These are phyloP conservation scores for Dolichomitus sp. DNA, from an alignment of 2,888 invertebrate species.

Conservation along the genomic window DNA sequence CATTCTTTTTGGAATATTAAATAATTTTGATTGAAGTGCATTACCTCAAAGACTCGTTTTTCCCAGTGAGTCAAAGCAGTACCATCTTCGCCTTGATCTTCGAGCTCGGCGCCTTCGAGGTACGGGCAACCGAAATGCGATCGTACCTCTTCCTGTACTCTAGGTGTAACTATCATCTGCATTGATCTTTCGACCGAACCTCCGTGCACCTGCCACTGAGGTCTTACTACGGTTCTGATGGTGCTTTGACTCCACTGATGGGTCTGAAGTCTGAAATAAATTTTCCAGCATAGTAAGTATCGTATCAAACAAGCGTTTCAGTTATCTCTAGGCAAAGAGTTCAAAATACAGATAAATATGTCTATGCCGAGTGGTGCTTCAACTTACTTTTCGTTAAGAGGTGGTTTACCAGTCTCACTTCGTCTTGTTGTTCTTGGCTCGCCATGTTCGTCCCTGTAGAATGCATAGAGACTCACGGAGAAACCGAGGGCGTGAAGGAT, in stretches of 20 bases:
- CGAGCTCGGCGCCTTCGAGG: slow-evolving; percentile 98
- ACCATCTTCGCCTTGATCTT: slow-evolving; percentile 99
- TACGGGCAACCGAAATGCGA: slow-evolving; percentile 95
- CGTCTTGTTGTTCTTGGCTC: slow-evolving; percentile 94
- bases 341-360: slow-evolving; percentile 1
- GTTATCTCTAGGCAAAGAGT: background rate
- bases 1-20: background rate
- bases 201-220: slow-evolving; percentile 93
- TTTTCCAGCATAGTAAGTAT: background rate
- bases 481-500: slow-evolving; percentile 99
- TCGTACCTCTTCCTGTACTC: slow-evolving; percentile 95
- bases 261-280: slow-evolving; percentile 91
- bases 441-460: slow-evolving; percentile 97
- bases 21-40: slow-evolving; percentile 17
- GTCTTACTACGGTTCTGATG: slow-evolving; percentile 91
- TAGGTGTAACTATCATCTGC: slow-evolving; percentile 96
- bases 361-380: slow-evolving; percentile 9
- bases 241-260: slow-evolving; percentile 98
- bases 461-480: slow-evolving; percentile 98
- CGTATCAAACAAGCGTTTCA: background rate
- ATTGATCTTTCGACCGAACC: slow-evolving; percentile 92
- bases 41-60: slow-evolving; percentile 98
- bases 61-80: slow-evolving; percentile 99
- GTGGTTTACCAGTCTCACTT: slow-evolving; percentile 95
- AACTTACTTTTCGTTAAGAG: slow-evolving; percentile 94